phyloP scores from a whole-genome alignment of 2,888 invertebrate genomes.

The Cheilosia grossa region DNA sequence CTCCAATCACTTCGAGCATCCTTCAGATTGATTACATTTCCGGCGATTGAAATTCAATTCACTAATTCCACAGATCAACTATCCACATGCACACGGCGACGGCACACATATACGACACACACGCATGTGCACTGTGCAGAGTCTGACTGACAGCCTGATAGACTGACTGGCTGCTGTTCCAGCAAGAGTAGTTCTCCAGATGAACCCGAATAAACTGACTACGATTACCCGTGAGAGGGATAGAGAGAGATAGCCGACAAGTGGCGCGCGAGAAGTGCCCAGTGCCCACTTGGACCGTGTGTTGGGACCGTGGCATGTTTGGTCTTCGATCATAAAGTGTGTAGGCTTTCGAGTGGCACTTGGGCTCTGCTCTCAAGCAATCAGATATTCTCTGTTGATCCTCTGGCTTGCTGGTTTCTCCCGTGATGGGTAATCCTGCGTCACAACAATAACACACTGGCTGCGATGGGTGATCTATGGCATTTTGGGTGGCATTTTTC shows the following conservation, averaged over 20 bases:
- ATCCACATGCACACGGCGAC: background rate
- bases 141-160: slow-evolving; percentile 60
- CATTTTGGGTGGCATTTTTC: slow-evolving; percentile 65
- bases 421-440: slow-evolving; percentile 70
- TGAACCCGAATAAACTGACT: slow-evolving; percentile 61
- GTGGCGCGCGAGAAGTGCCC: slow-evolving; percentile 61
- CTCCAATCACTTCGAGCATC: slow-evolving; percentile 71
- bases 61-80: slow-evolving; percentile 60
- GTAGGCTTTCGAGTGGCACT: slow-evolving; percentile 71
- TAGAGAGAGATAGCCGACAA: slow-evolving; percentile 24
- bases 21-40: slow-evolving; percentile 74
- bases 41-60: slow-evolving; percentile 69
- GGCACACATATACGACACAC: background rate
- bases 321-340: slow-evolving; percentile 74
- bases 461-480: slow-evolving; percentile 53
- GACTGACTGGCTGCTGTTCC: slow-evolving; percentile 65
- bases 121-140: background rate
- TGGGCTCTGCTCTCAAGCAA: slow-evolving; percentile 65
- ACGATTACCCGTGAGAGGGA: background rate
- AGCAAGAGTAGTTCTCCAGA: slow-evolving; percentile 51
- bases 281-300: slow-evolving; percentile 63
- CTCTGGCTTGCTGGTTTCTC: slow-evolving; percentile 57
- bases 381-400: slow-evolving; percentile 71
- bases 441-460: slow-evolving; percentile 65
- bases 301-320: slow-evolving; percentile 64